phyloP scores from a whole-genome alignment of 2,797 vertebrate species.

The Etheostoma perlongum region DNA sequence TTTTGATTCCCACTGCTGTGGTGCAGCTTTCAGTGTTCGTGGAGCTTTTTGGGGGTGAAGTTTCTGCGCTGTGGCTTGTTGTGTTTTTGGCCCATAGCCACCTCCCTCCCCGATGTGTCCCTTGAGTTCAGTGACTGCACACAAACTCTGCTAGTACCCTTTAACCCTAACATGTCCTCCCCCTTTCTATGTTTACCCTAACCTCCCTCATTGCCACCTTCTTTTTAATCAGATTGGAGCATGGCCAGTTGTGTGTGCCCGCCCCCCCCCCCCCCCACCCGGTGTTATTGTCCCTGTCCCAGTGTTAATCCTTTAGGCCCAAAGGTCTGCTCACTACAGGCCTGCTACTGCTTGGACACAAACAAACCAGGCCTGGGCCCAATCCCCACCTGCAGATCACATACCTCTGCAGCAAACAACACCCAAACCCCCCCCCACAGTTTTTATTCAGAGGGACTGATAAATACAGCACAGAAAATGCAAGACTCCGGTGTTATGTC shows the following conservation, averaged over 20 bases:
- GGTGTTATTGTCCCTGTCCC: conserved; percentile 49
- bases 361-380: conserved; percentile 24
- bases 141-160: conserved; percentile 42
- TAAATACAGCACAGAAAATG: conserved; percentile 30
- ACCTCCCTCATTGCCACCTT: conserved; percentile 35
- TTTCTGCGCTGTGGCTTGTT: conserved; percentile 39
- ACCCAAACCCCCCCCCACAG: background rate
- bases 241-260: conserved; percentile 51
- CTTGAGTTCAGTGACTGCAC: conserved; percentile 39
- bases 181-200: conserved; percentile 23
- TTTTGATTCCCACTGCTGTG: conserved; percentile 45
- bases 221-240: conserved; percentile 56
- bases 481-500: conserved; percentile 22
- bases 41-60: conserved; percentile 37
- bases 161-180: conserved; percentile 18
- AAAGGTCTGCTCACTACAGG: conserved; percentile 44
- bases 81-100: conserved; percentile 34
- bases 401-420: conserved; percentile 30
- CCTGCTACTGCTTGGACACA: conserved; percentile 40
- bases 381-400: conserved; percentile 46
- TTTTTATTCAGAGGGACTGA: conserved; percentile 21
- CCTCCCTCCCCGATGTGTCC: conserved; percentile 27
- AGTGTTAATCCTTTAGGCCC: conserved; percentile 53
- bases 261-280: conserved; percentile 8
- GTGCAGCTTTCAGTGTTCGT: conserved; percentile 42